Evolutionary conservation across 2,797 vertebrate genomes (phyloP).

Genomic region (Falco biarmicus): DNA sequence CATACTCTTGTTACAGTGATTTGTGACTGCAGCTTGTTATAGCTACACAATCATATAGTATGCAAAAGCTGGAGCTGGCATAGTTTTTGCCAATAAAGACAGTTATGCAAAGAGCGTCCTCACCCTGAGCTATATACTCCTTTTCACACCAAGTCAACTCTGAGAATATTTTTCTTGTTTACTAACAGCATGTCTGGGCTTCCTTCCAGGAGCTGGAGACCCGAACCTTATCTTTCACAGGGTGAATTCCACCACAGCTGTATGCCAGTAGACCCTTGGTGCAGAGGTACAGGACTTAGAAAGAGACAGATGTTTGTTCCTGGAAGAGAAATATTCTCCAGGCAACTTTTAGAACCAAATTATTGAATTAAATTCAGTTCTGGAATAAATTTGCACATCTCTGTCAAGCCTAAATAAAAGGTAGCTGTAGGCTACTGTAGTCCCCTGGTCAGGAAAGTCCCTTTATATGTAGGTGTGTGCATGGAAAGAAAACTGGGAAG

Average conservation of each 20-base stretch:
- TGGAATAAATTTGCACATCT: accelerated
- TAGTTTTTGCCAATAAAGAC: background rate
- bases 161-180: background rate
- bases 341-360: background rate
- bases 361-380: background rate
- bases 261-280: background rate
- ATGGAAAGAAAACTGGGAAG: background rate
- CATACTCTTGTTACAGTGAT: background rate
- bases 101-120: background rate
- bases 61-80: background rate
- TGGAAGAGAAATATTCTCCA: background rate
- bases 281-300: background rate
- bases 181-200: background rate
- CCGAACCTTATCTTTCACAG: background rate
- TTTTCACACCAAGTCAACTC: background rate
- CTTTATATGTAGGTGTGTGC: background rate
- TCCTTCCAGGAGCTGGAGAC: background rate
- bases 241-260: background rate
- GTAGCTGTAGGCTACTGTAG: background rate
- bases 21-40: background rate
- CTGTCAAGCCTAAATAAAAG: background rate
- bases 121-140: background rate
- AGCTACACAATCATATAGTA: background rate
- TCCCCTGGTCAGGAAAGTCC: too few species aligned
- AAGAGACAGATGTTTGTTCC: background rate